Conservation (phyloP, 2,888 invertebrate species). For the Drosophila algonquin region DNA sequence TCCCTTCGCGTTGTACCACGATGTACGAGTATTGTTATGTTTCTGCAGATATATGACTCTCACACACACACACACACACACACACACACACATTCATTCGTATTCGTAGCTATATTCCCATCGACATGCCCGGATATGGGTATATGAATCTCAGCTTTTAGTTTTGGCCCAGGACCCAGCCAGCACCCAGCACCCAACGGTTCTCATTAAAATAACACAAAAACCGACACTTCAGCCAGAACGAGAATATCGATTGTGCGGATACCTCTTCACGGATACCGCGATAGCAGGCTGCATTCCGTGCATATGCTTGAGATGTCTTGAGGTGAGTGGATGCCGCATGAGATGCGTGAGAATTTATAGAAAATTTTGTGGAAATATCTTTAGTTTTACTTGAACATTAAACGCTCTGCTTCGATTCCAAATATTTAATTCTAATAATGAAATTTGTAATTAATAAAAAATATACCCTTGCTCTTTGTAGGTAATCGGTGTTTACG, state of each 20-base stretch:
- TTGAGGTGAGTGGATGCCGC: too few species aligned
- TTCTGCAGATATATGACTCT: slow-evolving; percentile 57
- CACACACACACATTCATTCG: neutral
- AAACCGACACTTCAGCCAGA: slow-evolving; percentile 1
- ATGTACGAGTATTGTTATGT: slow-evolving; percentile 58
- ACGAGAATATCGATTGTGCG: neutral
- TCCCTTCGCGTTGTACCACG: slow-evolving; percentile 35
- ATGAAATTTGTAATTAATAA: too few species aligned
- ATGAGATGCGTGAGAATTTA: too few species aligned
- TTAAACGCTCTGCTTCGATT: too few species aligned
- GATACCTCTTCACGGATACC: neutral
- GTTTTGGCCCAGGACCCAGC: slow-evolving; percentile 51
- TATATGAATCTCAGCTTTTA: slow-evolving; percentile 64
- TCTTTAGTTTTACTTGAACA: too few species aligned
- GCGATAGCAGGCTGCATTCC: too few species aligned
- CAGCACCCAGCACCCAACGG: neutral
- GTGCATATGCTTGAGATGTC: too few species aligned
- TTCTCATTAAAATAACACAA: slow-evolving; percentile 37
- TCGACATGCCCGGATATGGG: slow-evolving; percentile 13
- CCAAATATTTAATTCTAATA: too few species aligned
- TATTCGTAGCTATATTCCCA: slow-evolving; percentile 21
- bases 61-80: slow-evolving; percentile 15
- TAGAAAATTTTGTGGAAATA: too few species aligned
- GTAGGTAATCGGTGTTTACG: neutral
- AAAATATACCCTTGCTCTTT: neutral